Evolutionary conservation across 2,113 vertebrate genomes (phyloP).

Genomic region (Columba livia): DNA sequence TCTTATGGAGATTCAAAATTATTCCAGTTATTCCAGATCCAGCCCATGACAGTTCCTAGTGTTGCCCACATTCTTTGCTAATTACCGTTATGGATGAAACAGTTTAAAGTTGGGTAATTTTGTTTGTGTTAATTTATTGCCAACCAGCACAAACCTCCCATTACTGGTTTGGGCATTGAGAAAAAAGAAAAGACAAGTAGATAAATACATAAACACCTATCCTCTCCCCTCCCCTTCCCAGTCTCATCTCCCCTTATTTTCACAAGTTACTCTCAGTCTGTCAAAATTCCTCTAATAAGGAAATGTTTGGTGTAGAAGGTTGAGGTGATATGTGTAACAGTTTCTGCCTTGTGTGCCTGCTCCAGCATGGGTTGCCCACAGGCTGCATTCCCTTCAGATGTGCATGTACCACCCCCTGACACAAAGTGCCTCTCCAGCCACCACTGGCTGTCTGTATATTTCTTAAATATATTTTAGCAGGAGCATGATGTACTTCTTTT

Average conservation of each 20-base stretch:
- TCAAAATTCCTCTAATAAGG: neutral
- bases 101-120: neutral
- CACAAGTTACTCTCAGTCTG: neutral
- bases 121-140: neutral
- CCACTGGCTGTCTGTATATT: neutral
- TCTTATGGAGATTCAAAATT: neutral
- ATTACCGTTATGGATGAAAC: neutral
- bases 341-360: neutral
- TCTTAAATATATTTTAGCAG: neutral
- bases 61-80: neutral
- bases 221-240: neutral
- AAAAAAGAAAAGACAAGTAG: neutral
- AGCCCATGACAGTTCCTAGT: neutral
- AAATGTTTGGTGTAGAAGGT: neutral
- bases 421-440: neutral
- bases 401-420: neutral
- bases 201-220: neutral
- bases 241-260: neutral
- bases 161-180: neutral
- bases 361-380: neutral
- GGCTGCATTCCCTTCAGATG: neutral
- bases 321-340: neutral
- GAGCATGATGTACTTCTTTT: neutral
- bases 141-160: neutral
- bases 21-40: neutral